phyloP scores from a whole-genome alignment of 53 echinoderm and acorn worm genomes.

The Henricia sp. region DNA sequence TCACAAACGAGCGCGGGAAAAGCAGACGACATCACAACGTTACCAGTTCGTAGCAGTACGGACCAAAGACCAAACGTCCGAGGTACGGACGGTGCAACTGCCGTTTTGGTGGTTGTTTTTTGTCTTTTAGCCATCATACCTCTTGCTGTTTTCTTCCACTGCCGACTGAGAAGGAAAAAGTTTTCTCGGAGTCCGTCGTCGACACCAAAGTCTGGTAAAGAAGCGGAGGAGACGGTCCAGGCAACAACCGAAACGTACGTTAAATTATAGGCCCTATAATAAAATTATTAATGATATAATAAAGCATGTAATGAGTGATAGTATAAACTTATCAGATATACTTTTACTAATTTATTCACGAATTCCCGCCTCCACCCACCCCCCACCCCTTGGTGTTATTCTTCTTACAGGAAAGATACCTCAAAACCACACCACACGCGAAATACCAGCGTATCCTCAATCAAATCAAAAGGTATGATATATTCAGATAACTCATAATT shows the following conservation, averaged over 20 bases:
- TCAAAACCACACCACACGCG: conserved; percentile 18
- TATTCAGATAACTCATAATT: too few species aligned
- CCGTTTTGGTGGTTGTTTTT: conserved; percentile 20
- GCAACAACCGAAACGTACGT: conserved; percentile 14
- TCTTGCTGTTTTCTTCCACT: conserved; percentile 22
- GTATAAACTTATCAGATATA: too few species aligned
- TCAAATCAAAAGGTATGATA: conserved; percentile 38
- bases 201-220: neutral
- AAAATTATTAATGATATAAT: neutral
- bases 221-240: neutral
- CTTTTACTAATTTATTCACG: too few species aligned
- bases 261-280: neutral
- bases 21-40: neutral
- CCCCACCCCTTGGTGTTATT: too few species aligned
- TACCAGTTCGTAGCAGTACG: neutral
- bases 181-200: neutral
- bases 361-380: too few species aligned
- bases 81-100: neutral
- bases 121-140: conserved; percentile 12
- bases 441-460: conserved; percentile 46
- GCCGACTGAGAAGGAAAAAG: neutral
- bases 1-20: neutral
- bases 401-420: neutral
- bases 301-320: too few species aligned
- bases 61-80: neutral